These are phyloP conservation scores for Sebastes nivosus DNA, from an alignment of 2,797 vertebrate species.

Conservation along the genomic window DNA sequence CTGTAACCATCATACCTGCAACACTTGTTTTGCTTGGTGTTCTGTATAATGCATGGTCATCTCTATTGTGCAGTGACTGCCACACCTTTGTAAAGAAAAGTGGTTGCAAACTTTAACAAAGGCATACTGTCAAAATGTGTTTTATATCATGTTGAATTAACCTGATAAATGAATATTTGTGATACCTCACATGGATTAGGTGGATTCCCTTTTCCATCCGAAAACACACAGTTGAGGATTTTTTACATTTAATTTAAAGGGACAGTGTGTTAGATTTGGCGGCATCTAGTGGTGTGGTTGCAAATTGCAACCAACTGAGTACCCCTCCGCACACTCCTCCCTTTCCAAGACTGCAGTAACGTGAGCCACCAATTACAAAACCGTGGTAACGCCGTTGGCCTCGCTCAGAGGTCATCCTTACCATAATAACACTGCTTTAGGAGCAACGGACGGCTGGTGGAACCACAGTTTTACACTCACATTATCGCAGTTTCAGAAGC, in stretches of 20 bases:
- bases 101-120: not conserved
- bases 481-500: no score
- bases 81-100: not conserved
- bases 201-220: not conserved
- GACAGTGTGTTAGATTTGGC: no score
- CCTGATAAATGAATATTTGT: not conserved
- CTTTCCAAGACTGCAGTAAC: no score
- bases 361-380: no score
- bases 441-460: no score
- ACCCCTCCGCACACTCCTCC: no score
- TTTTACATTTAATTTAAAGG: not conserved
- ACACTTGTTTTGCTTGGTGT: not conserved
- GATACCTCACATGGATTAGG: not conserved
- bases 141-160: not conserved
- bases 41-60: not conserved
- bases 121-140: not conserved
- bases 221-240: not conserved
- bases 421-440: no score
- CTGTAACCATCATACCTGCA: not conserved
- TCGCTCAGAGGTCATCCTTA: no score
- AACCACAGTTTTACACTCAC: no score
- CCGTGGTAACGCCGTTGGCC: no score
- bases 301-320: no score
- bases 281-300: no score
- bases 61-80: not conserved